These are phyloP conservation scores for Saccostrea glomerata DNA, from an alignment of 1,140 invertebrate genomes.

Conservation along the genomic window DNA sequence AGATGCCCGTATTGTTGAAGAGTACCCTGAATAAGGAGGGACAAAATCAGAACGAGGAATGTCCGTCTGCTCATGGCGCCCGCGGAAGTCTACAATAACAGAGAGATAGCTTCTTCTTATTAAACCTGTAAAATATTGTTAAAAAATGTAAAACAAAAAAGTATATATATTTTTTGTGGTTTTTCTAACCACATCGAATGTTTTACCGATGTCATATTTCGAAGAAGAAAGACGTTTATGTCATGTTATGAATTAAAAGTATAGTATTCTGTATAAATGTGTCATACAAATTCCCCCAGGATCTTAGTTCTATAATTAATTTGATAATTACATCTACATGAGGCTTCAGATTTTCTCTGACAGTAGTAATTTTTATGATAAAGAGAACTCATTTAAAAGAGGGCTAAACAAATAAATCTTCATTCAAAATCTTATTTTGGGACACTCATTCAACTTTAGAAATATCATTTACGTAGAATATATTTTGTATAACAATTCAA, in stretches of 20 bases:
- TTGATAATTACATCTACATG: neutral
- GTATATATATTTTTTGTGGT: neutral
- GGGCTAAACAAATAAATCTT: too few species aligned
- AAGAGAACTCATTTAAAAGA: too few species aligned
- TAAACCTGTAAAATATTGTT: neutral
- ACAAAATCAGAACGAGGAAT: neutral
- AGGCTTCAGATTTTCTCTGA: too few species aligned
- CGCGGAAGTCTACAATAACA: neutral
- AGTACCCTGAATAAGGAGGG: slow-evolving; percentile 1
- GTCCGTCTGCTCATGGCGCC: slow-evolving; percentile 19
- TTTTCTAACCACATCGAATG: neutral
- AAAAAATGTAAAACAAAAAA: neutral
- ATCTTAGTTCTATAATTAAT: neutral
- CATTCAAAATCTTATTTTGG: too few species aligned
- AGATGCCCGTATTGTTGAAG: slow-evolving; percentile 19
- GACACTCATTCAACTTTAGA: too few species aligned
- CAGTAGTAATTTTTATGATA: too few species aligned
- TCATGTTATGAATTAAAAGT: neutral
- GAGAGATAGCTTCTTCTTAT: neutral
- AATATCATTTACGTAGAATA: too few species aligned
- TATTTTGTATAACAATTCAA: too few species aligned
- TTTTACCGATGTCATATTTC: neutral
- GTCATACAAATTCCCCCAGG: neutral
- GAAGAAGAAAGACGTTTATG: neutral
- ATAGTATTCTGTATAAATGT: neutral